Evolutionary conservation across 2,888 invertebrate species (phyloP).

Genomic region (Acrobasis repandana): DNA sequence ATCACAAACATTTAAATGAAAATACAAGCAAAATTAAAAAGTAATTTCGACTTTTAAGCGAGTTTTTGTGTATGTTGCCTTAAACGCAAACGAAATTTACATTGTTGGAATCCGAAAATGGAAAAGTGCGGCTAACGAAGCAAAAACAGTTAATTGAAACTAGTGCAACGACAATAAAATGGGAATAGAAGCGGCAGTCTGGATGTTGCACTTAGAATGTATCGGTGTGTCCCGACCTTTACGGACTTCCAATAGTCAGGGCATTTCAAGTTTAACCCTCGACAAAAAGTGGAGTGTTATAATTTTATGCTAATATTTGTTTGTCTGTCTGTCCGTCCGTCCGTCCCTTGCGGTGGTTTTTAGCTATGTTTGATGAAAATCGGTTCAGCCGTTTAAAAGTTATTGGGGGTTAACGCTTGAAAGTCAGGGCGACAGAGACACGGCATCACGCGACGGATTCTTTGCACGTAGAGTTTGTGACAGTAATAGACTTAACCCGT

Average conservation of each 20-base stretch:
- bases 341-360: no score
- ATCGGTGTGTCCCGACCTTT: background rate
- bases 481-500: no score
- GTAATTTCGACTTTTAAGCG: background rate
- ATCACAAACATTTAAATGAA: background rate
- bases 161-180: constrained; percentile 16
- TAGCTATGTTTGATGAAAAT: no score
- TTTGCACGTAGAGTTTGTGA: no score
- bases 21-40: background rate
- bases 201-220: background rate
- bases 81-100: constrained; percentile 19
- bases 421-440: no score
- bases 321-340: no score
- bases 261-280: background rate
- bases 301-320: no score
- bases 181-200: constrained; percentile 3
- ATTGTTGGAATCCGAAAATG: constrained; percentile 16
- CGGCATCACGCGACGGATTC: no score
- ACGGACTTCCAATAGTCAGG: background rate
- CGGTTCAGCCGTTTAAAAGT: no score
- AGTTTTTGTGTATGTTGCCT: background rate
- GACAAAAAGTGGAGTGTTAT: no score
- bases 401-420: no score
- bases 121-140: constrained; percentile 21
- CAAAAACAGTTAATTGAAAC: constrained; percentile 21